Evolutionary conservation across 2,797 vertebrate species (phyloP).

Genomic region (Pyrrhura leucotis): DNA sequence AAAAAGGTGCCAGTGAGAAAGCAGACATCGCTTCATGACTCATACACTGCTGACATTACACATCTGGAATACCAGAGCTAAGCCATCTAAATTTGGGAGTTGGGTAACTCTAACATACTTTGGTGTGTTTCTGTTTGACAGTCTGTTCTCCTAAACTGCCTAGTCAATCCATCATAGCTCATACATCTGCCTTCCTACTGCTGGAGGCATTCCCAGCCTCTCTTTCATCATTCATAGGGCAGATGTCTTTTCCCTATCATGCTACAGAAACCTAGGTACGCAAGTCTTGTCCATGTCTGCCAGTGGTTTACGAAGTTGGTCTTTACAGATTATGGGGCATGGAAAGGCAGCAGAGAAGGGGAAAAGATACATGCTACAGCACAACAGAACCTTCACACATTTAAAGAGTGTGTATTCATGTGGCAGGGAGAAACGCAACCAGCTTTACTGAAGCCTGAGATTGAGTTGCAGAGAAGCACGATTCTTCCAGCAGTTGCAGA

Average conservation of each 20-base stretch:
- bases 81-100: not conserved
- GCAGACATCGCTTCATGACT: not conserved
- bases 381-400: not conserved
- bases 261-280: not conserved
- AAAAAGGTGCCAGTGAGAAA: not conserved
- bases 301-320: not conserved
- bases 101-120: not conserved
- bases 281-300: not conserved
- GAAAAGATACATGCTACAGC: not conserved
- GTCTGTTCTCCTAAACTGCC: not conserved
- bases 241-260: not conserved
- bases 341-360: not conserved
- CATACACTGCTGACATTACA: not conserved
- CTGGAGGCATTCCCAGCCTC: not conserved
- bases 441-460: not conserved
- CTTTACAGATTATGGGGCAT: not conserved
- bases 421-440: not conserved
- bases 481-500: not conserved
- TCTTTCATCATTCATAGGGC: not conserved
- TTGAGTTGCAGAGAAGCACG: not conserved
- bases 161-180: rapidly evolving
- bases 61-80: not conserved
- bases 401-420: not conserved
- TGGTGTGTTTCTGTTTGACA: not conserved
- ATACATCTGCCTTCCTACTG: not conserved